These are phyloP conservation scores for Poecilia velifera DNA, from an alignment of 2,797 vertebrate genomes.

Conservation along the genomic window DNA sequence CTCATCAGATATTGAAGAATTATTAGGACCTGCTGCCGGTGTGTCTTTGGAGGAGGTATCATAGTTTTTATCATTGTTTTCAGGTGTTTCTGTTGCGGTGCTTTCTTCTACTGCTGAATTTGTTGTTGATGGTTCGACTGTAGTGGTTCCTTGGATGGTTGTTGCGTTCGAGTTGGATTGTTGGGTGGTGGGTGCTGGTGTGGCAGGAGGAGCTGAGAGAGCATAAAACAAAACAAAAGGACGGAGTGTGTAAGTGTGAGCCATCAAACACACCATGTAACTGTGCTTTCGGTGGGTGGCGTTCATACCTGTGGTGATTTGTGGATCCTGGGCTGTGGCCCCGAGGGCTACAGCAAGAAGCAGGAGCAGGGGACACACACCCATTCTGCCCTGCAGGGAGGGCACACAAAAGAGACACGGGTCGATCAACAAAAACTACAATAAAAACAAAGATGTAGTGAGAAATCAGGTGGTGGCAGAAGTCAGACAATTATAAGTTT, in stretches of 20 bases:
- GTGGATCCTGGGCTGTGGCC: slow-evolving; percentile 69
- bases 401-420: slow-evolving; percentile 1
- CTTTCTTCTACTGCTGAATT: background rate
- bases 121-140: slow-evolving; percentile 16
- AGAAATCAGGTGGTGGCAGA: background rate
- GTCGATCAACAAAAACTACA: background rate
- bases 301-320: slow-evolving; percentile 62
- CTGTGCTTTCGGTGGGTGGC: background rate
- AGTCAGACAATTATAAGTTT: background rate
- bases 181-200: slow-evolving; percentile 40
- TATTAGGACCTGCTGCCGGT: slow-evolving; percentile 28
- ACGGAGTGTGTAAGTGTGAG: background rate
- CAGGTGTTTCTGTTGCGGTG: background rate
- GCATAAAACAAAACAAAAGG: slow-evolving; percentile 42
- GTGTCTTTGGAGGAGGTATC: background rate
- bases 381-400: slow-evolving; percentile 82
- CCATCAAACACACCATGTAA: background rate
- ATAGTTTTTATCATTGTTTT: slow-evolving; percentile 14
- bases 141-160: slow-evolving; percentile 11
- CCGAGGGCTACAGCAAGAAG: slow-evolving; percentile 72
- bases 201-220: slow-evolving; percentile 55
- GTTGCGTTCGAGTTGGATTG: slow-evolving; percentile 34
- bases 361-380: slow-evolving; percentile 84
- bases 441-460: background rate
- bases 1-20: slow-evolving; percentile 18